Evolutionary conservation across 2,888 invertebrate genomes (phyloP).

Genomic region (Chirona hameri): DNA sequence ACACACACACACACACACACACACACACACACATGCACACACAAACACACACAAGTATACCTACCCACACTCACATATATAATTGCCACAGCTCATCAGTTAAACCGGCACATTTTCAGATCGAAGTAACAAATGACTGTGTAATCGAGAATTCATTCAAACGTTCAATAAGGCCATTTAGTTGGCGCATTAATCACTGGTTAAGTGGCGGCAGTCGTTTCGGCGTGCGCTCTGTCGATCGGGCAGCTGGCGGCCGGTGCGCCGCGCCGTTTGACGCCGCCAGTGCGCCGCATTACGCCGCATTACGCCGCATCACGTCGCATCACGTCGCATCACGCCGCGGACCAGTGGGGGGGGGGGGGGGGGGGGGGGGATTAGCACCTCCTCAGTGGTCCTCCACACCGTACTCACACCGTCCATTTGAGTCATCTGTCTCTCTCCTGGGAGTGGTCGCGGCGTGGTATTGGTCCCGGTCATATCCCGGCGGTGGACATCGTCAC

Average conservation of each 20-base stretch:
- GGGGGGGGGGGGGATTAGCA: no score
- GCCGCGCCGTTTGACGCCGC: neutral
- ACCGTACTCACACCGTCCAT: no score
- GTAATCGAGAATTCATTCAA: neutral
- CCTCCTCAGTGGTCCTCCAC: no score
- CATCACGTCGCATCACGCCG: neutral
- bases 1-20: neutral
- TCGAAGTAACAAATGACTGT: neutral
- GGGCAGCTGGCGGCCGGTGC: neutral
- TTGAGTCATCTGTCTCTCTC: no score
- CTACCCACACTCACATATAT: no score
- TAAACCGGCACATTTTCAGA: neutral
- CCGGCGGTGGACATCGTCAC: no score
- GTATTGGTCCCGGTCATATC: no score
- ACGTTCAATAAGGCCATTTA: neutral
- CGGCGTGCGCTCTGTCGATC: neutral
- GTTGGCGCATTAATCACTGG: neutral
- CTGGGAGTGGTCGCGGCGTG: no score
- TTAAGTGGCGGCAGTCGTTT: neutral
- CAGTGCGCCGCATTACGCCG: neutral
- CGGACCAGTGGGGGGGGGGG: neutral
- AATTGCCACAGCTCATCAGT: neutral
- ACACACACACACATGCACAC: neutral
- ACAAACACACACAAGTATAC: neutral
- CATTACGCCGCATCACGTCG: neutral